These are phyloP conservation scores for Platycheirus rosarum DNA, from an alignment of 2,888 invertebrate species.

Conservation along the genomic window DNA sequence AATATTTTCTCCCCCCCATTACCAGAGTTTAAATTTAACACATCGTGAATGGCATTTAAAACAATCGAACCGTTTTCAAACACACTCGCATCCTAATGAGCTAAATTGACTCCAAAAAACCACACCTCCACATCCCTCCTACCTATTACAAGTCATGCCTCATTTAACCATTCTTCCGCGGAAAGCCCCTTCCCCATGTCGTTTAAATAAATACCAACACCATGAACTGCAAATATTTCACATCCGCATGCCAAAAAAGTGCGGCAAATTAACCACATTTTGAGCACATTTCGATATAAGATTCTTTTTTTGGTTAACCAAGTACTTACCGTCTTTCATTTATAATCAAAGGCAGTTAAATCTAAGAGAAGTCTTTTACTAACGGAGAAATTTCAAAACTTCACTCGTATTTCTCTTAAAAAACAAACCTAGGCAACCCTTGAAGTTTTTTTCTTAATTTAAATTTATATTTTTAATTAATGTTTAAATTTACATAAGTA, in stretches of 20 bases:
- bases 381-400: no score
- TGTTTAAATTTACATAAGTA: slow-evolving; percentile 43
- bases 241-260: slow-evolving; percentile 43
- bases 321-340: no score
- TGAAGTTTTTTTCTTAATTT: neutral
- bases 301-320: neutral
- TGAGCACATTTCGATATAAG: neutral
- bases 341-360: no score
- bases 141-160: neutral
- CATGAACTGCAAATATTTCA: slow-evolving; percentile 31
- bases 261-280: slow-evolving; percentile 45
- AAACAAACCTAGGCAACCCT: neutral
- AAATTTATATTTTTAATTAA: slow-evolving; percentile 24
- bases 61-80: neutral
- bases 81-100: neutral
- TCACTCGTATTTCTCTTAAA: no score
- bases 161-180: neutral
- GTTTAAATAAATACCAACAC: slow-evolving; percentile 22
- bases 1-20: no score
- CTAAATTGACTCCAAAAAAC: neutral
- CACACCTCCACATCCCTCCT: no score
- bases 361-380: no score
- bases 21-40: no score
- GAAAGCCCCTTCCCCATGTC: neutral
- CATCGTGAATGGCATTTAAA: neutral